A percentile compares a stretch with the other conserved stretches of the same genome.
Evolutionary conservation across 1,140 invertebrate species (phyloP).

Genomic region (Orchesella cincta): DNA sequence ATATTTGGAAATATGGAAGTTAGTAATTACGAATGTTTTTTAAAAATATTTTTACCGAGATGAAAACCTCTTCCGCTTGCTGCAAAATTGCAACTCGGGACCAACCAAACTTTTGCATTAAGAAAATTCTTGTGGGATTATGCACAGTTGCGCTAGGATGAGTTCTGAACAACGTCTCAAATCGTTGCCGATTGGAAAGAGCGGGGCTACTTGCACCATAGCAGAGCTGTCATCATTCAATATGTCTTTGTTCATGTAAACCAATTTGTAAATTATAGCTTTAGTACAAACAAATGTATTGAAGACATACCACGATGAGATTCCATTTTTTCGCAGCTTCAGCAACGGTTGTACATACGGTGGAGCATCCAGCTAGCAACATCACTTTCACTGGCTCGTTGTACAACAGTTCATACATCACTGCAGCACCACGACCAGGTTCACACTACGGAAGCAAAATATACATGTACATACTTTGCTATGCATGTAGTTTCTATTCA

Average conservation of each 20-base stretch:
- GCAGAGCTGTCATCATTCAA: conserved; percentile 71
- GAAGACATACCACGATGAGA: conserved; percentile 86
- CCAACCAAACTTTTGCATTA: conserved; percentile 97
- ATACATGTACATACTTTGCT: neutral
- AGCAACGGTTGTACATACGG: conserved; percentile 98
- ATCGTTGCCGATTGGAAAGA: conserved; percentile 92
- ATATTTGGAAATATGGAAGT: conserved; percentile 24
- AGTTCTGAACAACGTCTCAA: conserved; percentile 96
- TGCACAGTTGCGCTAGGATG: conserved; percentile 96
- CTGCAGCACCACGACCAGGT: conserved; percentile 92
- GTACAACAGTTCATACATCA: conserved; percentile 98
- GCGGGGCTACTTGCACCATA: conserved; percentile 98
- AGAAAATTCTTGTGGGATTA: conserved; percentile 94
- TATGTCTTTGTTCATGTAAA: neutral
- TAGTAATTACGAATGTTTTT: neutral
- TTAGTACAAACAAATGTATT: conserved; percentile 33
- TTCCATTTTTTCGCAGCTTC: conserved; percentile 99
- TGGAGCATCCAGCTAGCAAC: conserved; percentile 93
- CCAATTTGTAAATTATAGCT: conserved; percentile 33
- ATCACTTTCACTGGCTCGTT: conserved; percentile 94
- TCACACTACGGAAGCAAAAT: conserved; percentile 80
- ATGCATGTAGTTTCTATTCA: neutral
- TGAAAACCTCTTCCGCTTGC: conserved; percentile 98
- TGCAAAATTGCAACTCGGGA: conserved; percentile 94
- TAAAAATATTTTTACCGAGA: conserved; percentile 71